Percentiles rank a stretch among this genome's conserved stretches.
These are phyloP conservation scores for Phania funesta DNA, from an alignment of 2,888 invertebrate species.

Conservation along the genomic window DNA sequence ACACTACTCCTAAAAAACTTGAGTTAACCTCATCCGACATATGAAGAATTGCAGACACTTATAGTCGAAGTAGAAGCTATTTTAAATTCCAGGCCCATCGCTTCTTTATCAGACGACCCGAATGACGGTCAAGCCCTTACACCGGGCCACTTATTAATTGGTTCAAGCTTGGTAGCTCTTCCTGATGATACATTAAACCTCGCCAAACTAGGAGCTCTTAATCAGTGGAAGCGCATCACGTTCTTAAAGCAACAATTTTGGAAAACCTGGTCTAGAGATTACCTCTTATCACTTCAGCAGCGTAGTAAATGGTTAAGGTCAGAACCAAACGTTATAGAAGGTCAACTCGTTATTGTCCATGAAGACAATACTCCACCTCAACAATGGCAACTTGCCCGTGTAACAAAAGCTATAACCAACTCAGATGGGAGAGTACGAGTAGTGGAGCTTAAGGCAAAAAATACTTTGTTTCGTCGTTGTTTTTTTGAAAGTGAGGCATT, in stretches of 20 bases:
- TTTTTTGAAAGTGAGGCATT: not conserved
- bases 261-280: too few species aligned
- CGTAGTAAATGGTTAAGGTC: not conserved
- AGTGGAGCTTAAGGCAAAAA: constrained; percentile 47
- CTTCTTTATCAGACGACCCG: too few species aligned
- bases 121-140: not conserved
- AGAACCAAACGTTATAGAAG: constrained; percentile 31
- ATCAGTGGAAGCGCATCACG: not conserved
- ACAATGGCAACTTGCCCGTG: constrained; percentile 47
- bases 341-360: constrained; percentile 54
- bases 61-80: too few species aligned
- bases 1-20: not conserved
- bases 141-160: not conserved
- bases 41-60: not conserved
- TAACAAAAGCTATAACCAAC: constrained; percentile 25
- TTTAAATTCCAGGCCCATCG: too few species aligned
- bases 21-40: not conserved
- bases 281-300: not conserved
- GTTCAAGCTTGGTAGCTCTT: not conserved
- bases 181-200: not conserved
- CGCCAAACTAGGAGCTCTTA: not conserved
- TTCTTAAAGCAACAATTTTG: too few species aligned
- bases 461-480: not conserved
- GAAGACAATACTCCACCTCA: constrained; percentile 43
- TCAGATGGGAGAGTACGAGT: too few species aligned